Evolutionary conservation across 2,113 vertebrate genomes (phyloP).

Genomic region (Etheostoma cragini): DNA sequence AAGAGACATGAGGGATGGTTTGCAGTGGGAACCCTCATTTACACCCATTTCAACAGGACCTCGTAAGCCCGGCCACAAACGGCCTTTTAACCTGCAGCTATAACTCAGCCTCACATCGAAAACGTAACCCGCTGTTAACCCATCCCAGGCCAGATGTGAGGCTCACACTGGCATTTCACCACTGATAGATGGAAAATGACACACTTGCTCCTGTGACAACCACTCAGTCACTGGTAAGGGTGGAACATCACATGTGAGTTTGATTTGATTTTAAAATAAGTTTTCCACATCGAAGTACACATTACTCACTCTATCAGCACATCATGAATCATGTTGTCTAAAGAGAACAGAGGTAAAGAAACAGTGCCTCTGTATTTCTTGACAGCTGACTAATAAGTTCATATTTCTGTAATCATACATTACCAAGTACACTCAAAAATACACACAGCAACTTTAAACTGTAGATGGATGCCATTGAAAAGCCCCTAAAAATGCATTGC

Average conservation of each 20-base stretch:
- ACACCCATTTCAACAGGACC: conserved; percentile 51
- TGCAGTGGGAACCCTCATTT: conserved; percentile 55
- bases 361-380: background rate
- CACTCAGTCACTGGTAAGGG: background rate
- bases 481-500: conserved; percentile 5
- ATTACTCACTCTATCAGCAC: conserved; percentile 39
- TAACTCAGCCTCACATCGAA: conserved; percentile 48
- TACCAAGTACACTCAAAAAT: background rate
- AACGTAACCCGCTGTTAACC: conserved; percentile 54
- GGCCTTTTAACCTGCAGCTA: conserved; percentile 61
- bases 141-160: conserved; percentile 37
- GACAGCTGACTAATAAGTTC: conserved; percentile 5
- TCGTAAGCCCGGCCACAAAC: conserved; percentile 53
- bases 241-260: conserved; percentile 47
- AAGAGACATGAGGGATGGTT: conserved; percentile 64
- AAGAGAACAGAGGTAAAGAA: conserved; percentile 17
- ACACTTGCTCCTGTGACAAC: conserved; percentile 27
- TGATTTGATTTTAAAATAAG: conserved; percentile 37
- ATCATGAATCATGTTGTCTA: conserved; percentile 54
- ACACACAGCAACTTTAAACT: background rate
- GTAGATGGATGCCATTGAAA: background rate
- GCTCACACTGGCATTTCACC: conserved; percentile 35
- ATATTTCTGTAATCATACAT: background rate
- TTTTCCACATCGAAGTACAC: conserved; percentile 47
- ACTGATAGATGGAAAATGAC: conserved; percentile 38